Conservation (phyloP, 2,113 vertebrate genomes). For the Anser brachyrhynchus region DNA sequence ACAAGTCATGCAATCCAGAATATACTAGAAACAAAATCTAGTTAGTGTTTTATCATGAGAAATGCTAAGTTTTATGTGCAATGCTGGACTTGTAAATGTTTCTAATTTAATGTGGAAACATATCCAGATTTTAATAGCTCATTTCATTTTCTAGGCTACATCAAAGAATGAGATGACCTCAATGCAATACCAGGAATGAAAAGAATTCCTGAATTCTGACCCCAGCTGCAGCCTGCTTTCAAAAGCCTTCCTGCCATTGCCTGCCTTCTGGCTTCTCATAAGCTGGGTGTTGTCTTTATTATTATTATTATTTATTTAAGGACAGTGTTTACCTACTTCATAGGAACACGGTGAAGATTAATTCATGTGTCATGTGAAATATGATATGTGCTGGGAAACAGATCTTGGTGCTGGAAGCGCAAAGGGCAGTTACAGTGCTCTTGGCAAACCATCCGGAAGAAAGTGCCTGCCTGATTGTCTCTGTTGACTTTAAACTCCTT, state of each 20-base stretch:
- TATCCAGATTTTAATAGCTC: slow-evolving; percentile 47
- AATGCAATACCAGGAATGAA: not conserved
- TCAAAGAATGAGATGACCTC: slow-evolving; percentile 28
- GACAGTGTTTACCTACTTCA: not conserved
- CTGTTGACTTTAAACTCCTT: not conserved
- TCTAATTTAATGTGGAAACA: slow-evolving; percentile 19
- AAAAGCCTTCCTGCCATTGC: not conserved
- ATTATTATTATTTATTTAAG: not conserved
- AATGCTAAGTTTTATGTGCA: not conserved
- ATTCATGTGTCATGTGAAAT: not conserved
- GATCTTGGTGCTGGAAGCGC: not conserved
- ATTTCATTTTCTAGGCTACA: slow-evolving; percentile 32
- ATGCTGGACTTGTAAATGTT: slow-evolving; percentile 15
- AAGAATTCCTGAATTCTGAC: slow-evolving; percentile 17
- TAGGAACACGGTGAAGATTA: not conserved
- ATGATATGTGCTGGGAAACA: not conserved
- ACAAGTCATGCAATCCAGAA: slow-evolving; percentile 48
- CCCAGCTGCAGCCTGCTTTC: not conserved
- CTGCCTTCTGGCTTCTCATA: not conserved
- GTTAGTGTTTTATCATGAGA: slow-evolving; percentile 62
- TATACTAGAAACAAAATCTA: slow-evolving; percentile 54
- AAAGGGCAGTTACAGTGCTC: not conserved
- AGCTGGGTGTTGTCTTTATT: not conserved
- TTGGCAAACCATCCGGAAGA: not conserved
- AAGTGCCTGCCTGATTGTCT: not conserved